Evolutionary conservation across 2,113 vertebrate genomes (phyloP).

Genomic region (Upupa epops): DNA sequence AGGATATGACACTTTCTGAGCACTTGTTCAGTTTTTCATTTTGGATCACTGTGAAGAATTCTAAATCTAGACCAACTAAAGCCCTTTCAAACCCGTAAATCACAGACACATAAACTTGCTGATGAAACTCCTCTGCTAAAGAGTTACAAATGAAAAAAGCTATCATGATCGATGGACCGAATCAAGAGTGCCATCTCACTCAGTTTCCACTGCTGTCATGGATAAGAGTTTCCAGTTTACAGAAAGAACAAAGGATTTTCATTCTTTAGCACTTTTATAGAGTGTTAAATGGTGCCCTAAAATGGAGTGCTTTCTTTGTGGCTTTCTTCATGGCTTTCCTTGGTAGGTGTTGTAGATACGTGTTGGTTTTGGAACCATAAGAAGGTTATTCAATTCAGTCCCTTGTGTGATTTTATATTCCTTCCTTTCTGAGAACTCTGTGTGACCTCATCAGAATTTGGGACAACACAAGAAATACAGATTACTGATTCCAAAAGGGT

Average conservation of each 20-base stretch:
- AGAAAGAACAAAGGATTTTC: neutral
- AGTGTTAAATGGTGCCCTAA: neutral
- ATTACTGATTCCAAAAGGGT: neutral
- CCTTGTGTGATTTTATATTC: neutral
- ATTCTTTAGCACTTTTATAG: neutral
- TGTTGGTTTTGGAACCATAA: neutral
- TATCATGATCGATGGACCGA: neutral
- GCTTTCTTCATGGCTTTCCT: neutral
- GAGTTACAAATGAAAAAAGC: neutral
- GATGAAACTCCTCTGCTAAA: neutral
- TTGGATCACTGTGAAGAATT: neutral
- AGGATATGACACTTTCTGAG: neutral
- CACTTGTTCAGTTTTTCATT: neutral
- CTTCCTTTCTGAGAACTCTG: neutral
- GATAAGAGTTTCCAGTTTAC: neutral
- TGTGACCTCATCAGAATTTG: neutral
- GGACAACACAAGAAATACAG: neutral
- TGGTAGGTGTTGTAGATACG: neutral
- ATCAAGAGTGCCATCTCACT: neutral
- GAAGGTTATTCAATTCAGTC: neutral
- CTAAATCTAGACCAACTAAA: neutral
- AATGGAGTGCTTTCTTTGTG: neutral
- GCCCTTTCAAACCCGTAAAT: neutral
- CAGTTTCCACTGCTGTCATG: neutral
- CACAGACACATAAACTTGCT: neutral